phyloP scores from a whole-genome alignment of 2,113 vertebrate species.

The Balaenoptera acutorostrata region DNA sequence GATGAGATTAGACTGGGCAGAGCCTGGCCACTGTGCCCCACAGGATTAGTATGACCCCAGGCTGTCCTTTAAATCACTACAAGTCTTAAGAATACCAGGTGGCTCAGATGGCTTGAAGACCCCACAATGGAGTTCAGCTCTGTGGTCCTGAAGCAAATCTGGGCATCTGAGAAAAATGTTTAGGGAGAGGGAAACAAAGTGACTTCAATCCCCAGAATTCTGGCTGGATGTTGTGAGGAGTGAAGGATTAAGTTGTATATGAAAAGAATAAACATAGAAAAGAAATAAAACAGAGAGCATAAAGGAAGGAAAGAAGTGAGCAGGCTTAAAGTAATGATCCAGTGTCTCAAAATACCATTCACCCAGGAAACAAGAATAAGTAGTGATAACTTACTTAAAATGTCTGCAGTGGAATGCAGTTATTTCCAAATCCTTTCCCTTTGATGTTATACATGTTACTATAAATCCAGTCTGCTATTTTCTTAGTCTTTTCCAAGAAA shows the following conservation, averaged over 20 bases:
- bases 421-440: neutral
- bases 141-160: neutral
- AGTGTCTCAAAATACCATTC: neutral
- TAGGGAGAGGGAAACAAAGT: neutral
- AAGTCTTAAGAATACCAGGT: neutral
- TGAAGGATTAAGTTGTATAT: neutral
- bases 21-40: neutral
- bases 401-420: neutral
- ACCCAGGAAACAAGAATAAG: neutral
- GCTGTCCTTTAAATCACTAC: neutral
- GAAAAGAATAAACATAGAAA: neutral
- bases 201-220: neutral
- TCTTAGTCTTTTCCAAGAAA: constrained; percentile 15
- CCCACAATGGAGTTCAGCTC: neutral
- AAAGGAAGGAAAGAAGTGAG: neutral
- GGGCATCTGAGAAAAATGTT: neutral
- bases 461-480: neutral
- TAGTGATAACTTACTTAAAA: neutral
- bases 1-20: neutral
- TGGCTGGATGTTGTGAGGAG: neutral
- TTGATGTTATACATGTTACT: neutral
- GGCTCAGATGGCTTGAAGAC: neutral
- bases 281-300: neutral
- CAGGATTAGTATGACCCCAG: neutral
- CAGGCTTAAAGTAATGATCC: neutral